A percentile compares a stretch with the other conserved stretches of the same genome.
These are phyloP conservation scores for Tiaroga cobitis DNA, from an alignment of 2,797 vertebrate genomes.

Conservation along the genomic window DNA sequence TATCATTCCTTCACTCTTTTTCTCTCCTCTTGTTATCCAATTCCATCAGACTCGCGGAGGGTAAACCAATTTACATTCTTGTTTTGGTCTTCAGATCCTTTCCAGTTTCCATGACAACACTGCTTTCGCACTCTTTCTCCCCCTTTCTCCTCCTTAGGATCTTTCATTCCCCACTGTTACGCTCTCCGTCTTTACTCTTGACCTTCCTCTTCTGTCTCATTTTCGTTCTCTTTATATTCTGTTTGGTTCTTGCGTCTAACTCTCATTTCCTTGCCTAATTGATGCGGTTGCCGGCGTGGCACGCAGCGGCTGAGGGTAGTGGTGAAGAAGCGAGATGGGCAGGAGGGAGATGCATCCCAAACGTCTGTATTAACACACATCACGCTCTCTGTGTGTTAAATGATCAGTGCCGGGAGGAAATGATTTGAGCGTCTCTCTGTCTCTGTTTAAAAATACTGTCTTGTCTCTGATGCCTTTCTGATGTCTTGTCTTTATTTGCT, in stretches of 20 bases:
- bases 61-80: slow-evolving; percentile 89
- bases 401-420: slow-evolving; percentile 35
- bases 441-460: slow-evolving; percentile 17
- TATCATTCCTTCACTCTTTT: slow-evolving; percentile 51
- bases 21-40: slow-evolving; percentile 71
- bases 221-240: slow-evolving; percentile 66
- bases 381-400: slow-evolving; percentile 24
- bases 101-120: slow-evolving; percentile 94
- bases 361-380: slow-evolving; percentile 37
- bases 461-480: neutral
- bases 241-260: slow-evolving; percentile 62
- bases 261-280: slow-evolving; percentile 72
- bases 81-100: slow-evolving; percentile 85
- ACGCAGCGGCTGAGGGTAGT: slow-evolving; percentile 55
- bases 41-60: slow-evolving; percentile 74
- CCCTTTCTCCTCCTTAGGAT: slow-evolving; percentile 62
- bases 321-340: neutral
- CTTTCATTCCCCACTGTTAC: slow-evolving; percentile 62
- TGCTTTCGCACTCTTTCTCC: slow-evolving; percentile 81
- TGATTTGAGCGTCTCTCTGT: slow-evolving; percentile 29
- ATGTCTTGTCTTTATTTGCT: no score
- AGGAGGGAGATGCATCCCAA: slow-evolving; percentile 3
- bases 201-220: slow-evolving; percentile 70
- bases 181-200: slow-evolving; percentile 61
- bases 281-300: slow-evolving; percentile 64